phyloP scores from a whole-genome alignment of 2,113 vertebrate genomes.

The Fulica atra region DNA sequence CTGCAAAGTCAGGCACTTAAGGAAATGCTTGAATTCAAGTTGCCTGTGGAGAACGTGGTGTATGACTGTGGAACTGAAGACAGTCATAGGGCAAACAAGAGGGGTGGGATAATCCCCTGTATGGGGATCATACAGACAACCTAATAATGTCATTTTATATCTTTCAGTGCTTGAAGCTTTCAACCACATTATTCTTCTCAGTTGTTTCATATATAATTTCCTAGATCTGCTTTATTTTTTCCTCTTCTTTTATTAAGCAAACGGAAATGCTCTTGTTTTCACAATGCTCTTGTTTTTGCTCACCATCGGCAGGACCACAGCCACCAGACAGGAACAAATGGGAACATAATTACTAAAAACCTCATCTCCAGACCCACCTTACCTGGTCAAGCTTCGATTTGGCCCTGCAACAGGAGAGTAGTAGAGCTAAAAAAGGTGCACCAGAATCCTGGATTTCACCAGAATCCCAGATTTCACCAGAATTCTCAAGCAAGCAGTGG shows the following conservation, averaged over 20 bases:
- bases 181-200: not conserved
- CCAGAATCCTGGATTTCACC: not conserved
- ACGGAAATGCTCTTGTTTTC: not conserved
- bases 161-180: not conserved
- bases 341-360: not conserved
- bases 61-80: not conserved
- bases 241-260: not conserved
- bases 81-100: not conserved
- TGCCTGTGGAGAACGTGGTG: not conserved
- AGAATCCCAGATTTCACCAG: not conserved
- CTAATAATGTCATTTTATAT: not conserved
- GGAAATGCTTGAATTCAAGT: not conserved
- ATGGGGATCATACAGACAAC: rapidly evolving
- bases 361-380: not conserved
- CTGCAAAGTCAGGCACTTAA: not conserved
- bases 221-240: not conserved
- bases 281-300: not conserved
- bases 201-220: not conserved
- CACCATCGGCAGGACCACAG: not conserved
- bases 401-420: not conserved
- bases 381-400: not conserved
- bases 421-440: not conserved
- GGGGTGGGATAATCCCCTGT: not conserved
- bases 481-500: not conserved
- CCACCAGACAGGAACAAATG: not conserved